Conservation (phyloP, 92 coral and sea anemone genomes). For the Chrysogorgia sp. region DNA sequence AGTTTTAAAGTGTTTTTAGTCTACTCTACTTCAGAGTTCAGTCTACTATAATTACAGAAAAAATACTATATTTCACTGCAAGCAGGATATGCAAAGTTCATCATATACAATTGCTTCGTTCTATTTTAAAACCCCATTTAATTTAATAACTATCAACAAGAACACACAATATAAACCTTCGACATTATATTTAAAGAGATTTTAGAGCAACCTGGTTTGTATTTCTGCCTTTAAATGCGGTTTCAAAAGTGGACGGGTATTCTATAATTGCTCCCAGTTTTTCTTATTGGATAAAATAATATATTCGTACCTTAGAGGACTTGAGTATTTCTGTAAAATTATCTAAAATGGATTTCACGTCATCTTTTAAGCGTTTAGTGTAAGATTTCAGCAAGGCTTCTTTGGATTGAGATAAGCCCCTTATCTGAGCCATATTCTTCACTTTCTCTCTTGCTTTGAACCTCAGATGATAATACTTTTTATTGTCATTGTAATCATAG, state of each 20-base stretch:
- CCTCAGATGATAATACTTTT: not conserved
- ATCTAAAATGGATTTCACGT: constrained; percentile 90
- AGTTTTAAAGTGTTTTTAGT: too few relatives aligned
- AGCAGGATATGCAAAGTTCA: not conserved
- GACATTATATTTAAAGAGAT: too few relatives aligned
- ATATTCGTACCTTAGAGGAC: constrained; percentile 79
- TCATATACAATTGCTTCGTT: not conserved
- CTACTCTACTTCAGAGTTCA: too few relatives aligned
- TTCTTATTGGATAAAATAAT: not conserved
- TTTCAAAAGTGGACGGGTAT: too few relatives aligned
- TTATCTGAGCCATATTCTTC: constrained; percentile 78
- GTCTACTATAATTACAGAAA: too few relatives aligned
- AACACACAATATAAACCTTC: too few relatives aligned
- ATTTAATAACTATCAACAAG: too few relatives aligned
- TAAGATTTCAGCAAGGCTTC: constrained; percentile 92
- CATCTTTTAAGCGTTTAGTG: constrained; percentile 93
- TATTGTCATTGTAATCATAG: not conserved
- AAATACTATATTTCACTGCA: too few relatives aligned
- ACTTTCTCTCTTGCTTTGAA: not conserved
- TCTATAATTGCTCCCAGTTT: too few relatives aligned
- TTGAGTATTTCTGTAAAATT: constrained; percentile 95
- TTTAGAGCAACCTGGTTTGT: too few relatives aligned
- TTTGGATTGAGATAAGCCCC: constrained; percentile 89
- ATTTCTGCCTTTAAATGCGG: too few relatives aligned
- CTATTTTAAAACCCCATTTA: not conserved